Evolutionary conservation across 2,888 invertebrate species (phyloP).

Genomic region (Punctoribates punctum): DNA sequence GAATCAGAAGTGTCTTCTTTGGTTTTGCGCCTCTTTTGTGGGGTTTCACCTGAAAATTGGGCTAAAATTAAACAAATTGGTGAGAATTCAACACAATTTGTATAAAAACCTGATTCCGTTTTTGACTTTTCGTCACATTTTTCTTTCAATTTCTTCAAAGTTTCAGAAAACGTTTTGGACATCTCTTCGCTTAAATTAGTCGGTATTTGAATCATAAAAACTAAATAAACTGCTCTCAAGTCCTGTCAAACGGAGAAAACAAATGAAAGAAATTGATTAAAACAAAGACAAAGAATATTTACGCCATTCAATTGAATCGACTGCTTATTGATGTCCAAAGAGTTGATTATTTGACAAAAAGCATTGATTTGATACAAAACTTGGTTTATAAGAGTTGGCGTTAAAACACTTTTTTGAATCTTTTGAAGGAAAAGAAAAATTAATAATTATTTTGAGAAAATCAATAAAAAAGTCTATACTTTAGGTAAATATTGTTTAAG

Average conservation of each 20-base stretch:
- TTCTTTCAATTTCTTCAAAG: constrained; percentile 17
- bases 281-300: neutral
- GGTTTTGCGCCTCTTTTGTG: constrained; percentile 41
- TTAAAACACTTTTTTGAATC: constrained; percentile 30
- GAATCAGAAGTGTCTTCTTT: constrained; percentile 22
- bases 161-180: neutral
- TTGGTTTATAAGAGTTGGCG: constrained; percentile 27
- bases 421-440: constrained; percentile 3
- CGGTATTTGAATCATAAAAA: neutral
- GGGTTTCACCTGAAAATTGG: constrained; percentile 37
- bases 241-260: neutral
- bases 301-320: constrained; percentile 8
- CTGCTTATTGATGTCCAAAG: constrained; percentile 16
- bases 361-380: constrained; percentile 24
- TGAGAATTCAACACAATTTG: too few species aligned
- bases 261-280: neutral
- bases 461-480: constrained; percentile 56
- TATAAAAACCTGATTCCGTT: neutral
- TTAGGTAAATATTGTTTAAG: constrained; percentile 84
- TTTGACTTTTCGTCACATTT: constrained; percentile 8
- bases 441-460: neutral
- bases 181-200: constrained; percentile 15
- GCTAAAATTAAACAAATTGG: neutral
- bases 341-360: constrained; percentile 19
- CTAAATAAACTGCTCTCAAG: constrained; percentile 25